Conservation (phyloP, 2,113 vertebrate genomes). For the Erythrolamprus reginae region DNA sequence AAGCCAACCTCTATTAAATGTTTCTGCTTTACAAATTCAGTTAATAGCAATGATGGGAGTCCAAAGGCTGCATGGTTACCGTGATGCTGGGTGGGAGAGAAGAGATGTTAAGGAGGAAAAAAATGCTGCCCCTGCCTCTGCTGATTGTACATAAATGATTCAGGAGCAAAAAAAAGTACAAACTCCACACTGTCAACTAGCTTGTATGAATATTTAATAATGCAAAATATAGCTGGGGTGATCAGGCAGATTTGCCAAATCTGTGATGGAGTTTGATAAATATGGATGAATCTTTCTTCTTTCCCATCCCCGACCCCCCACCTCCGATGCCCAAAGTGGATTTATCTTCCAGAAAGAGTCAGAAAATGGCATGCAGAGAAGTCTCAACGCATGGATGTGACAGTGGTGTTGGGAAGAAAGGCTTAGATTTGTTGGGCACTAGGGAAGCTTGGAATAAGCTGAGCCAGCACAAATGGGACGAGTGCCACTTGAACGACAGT, state of each 20-base stretch:
- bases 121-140: neutral
- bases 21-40: neutral
- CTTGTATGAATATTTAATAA: slow-evolving; percentile 74
- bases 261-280: slow-evolving; percentile 66
- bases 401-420: neutral
- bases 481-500: neutral
- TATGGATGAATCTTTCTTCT: slow-evolving; percentile 65
- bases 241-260: slow-evolving; percentile 71
- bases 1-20: neutral
- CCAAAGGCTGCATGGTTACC: neutral
- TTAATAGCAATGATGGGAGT: neutral
- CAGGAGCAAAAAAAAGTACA: slow-evolving; percentile 62
- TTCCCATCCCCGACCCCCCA: neutral
- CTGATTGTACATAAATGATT: slow-evolving; percentile 64
- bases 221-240: slow-evolving; percentile 71
- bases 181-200: slow-evolving; percentile 64
- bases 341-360: neutral
- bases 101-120: neutral
- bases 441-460: neutral
- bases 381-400: neutral
- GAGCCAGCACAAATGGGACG: neutral
- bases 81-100: neutral
- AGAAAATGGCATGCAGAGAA: neutral
- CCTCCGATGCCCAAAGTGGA: neutral
- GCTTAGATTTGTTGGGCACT: neutral